phyloP scores from a whole-genome alignment of 1,140 invertebrate species.

The Aplysia californica region DNA sequence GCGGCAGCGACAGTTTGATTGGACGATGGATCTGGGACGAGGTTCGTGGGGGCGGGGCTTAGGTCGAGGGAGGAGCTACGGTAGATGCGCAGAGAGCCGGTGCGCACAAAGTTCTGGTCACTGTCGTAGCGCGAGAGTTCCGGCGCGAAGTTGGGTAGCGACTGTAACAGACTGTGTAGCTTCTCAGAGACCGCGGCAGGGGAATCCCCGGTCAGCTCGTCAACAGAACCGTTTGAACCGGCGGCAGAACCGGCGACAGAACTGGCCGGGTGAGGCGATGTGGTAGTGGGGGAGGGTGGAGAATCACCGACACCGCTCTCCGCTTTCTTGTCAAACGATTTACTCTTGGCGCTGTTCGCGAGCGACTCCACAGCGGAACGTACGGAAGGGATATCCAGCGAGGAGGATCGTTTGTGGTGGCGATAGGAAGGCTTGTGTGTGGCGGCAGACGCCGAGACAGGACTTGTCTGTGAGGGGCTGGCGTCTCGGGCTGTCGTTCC shows the following conservation, averaged over 20 bases:
- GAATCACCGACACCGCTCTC: background rate
- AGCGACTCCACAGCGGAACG: constrained; percentile 7
- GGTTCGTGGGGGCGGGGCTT: background rate
- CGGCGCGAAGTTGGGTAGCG: constrained; percentile 45
- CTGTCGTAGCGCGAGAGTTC: background rate
- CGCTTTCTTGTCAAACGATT: constrained; percentile 32
- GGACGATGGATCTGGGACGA: background rate
- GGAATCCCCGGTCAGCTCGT: constrained; percentile 31
- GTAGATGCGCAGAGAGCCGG: constrained; percentile 44
- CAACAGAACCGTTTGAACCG: too few species aligned
- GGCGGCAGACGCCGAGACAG: too few species aligned
- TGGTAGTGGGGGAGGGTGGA: background rate
- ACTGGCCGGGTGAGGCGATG: background rate
- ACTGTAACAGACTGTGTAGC: constrained; percentile 54
- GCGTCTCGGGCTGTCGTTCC: too few species aligned
- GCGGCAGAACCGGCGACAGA: too few species aligned
- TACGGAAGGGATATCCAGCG: constrained; percentile 37
- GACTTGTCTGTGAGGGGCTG: too few species aligned
- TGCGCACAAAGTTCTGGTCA: constrained; percentile 40
- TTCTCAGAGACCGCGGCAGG: constrained; percentile 59
- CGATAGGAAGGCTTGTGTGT: too few species aligned
- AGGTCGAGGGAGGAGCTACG: constrained; percentile 44
- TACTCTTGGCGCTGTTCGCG: constrained; percentile 18
- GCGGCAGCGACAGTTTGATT: background rate
- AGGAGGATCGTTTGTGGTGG: constrained; percentile 49